Conservation (phyloP, 2,888 invertebrate genomes). For the Eumerus sabulonum region DNA sequence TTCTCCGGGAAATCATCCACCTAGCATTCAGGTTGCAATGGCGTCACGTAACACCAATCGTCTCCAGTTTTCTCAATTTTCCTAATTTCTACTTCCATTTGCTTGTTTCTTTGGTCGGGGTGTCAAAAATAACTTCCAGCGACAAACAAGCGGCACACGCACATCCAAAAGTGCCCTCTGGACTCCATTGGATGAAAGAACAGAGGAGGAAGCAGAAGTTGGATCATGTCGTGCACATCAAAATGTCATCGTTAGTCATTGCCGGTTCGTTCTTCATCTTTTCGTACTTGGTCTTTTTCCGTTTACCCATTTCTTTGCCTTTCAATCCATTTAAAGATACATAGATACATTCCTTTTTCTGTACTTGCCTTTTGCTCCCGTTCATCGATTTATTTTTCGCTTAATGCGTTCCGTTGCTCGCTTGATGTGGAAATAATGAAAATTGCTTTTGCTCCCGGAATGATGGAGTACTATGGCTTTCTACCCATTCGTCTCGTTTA, state of each 20-base stretch:
- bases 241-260: constrained; percentile 52
- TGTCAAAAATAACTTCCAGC: constrained; percentile 49
- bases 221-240: constrained; percentile 27
- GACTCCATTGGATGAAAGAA: no score
- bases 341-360: constrained; percentile 9
- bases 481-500: not conserved
- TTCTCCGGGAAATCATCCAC: no score
- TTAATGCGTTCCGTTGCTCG: constrained; percentile 36
- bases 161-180: constrained; percentile 24
- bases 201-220: constrained; percentile 2
- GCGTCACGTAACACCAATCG: not conserved
- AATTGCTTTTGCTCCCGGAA: constrained; percentile 44
- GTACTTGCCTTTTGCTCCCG: constrained; percentile 16
- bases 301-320: constrained; percentile 10
- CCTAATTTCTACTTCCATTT: constrained; percentile 10
- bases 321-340: constrained; percentile 41
- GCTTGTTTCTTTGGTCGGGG: not conserved
- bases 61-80: constrained; percentile 5
- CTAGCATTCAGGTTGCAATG: no score
- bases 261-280: constrained; percentile 7
- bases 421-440: constrained; percentile 43
- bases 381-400: constrained; percentile 37
- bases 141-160: constrained; percentile 45
- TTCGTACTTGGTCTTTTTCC: no score
- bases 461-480: constrained; percentile 19